Base-by-base conservation (phyloP, 1,140 invertebrate species). In the Tetragonula clypearis region DNA sequence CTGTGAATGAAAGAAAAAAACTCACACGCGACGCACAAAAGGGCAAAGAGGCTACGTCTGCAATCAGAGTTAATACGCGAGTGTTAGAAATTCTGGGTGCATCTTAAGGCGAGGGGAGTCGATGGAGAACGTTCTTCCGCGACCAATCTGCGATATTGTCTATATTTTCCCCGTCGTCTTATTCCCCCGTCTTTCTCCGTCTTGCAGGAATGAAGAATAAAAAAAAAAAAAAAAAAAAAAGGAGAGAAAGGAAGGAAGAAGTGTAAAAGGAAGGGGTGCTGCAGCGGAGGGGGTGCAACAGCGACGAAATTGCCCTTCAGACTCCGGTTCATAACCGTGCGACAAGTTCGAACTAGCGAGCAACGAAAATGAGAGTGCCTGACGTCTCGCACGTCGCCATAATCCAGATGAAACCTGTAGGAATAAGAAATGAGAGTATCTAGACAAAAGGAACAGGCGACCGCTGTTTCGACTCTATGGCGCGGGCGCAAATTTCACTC, bases 331-430 rank as follows among this genome's bases (percentile, higher is more conserved):
- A 69, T 86, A 88, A 85, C 80, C 68, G 80, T 73, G 73, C 56
- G 81, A 86, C 82, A 81, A 82, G 71, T 77, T 75, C 68, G 76
- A 84, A 79, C 68, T 49, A 60, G 74, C 72, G 77, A 80, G 35
- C 71, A 58, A 87, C 82, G 85, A 90, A 90, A 90, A 88, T 82
- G 89, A 88, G 83, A 90, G 87, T 90, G 89, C 58, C 68, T 72
- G 78, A 62, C 69, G 78, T 84, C 81, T 80, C 77, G 72, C 53
- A 56, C 71, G 62, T 65, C 68, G 62, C 73, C 76, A 82, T 85
- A 87, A 87, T 80, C 86, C 75, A 80, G 80, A 88, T 68, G 79
- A 79, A 90, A 80, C 68, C 82, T 82, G 53, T 62, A 74, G 66
- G 62, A 84, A 89, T 71, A 74, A 76, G 80, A 80, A 75, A 85